Base-by-base conservation (phyloP, 1,140 invertebrate species). In the Oppia nitens region DNA sequence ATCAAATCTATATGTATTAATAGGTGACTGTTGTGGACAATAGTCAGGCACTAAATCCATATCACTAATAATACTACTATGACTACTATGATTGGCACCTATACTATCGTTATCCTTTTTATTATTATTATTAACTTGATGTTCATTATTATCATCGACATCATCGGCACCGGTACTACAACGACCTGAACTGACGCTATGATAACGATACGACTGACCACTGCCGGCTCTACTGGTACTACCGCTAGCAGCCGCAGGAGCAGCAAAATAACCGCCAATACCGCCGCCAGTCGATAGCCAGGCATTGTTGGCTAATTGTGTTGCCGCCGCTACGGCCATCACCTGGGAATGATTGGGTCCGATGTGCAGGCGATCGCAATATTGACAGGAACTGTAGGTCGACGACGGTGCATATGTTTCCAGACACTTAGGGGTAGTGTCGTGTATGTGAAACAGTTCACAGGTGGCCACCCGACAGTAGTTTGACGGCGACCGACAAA, bases 401-500 rank as follows among this genome's bases (percentile, higher is more conserved):
- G 55, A 57, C 2, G 55, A 57, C 17, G 55, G 55, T 17, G 55
- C 55, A 47, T 48, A 57, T 9, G 55, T 57, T 48, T 57, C 55
- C 29, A 57, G 32, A 32, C 55, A 57, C 32, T 57, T 57, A 11
- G 55, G 55, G 12, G 55, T 57, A 20, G 25, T 45, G 11, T 57
- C 55, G 28, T 57, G 55, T 2, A 57, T 47, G 23, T 57, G 55
- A n/a, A 47, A 24, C 29, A 47, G n/a, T 24, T 57, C 55, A 57
- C 55, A 57, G 11, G 55, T 57, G 29, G 55, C 55, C 1, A 57
- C 55, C n/a, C 55, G 55, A 50, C 55, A 57, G 23, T 57, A 57
- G 23, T 57, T 57, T 3, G 55, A 57, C 20, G 55, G 55, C 21
- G 55, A 57, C 28, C 26, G 20, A 75, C 6, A 40, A 40, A 40